phyloP scores from a whole-genome alignment of 2,797 vertebrate species.

The Gobio occitaniae region DNA sequence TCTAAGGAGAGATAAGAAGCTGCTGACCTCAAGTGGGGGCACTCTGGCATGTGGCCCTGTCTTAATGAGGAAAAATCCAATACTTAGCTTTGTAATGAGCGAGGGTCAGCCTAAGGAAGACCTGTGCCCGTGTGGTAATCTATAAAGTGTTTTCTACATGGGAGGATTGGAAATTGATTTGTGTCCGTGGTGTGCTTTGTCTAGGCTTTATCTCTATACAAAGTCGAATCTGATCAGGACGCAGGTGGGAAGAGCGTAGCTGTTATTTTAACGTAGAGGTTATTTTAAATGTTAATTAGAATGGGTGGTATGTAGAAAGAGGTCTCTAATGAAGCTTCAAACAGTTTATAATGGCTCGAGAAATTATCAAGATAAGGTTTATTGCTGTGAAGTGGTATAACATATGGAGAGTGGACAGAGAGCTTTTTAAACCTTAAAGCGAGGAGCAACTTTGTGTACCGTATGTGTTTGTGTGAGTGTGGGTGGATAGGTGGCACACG shows the following conservation, averaged over 20 bases:
- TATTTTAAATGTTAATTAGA: constrained; percentile 53
- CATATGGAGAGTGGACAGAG: not conserved
- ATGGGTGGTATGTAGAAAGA: constrained; percentile 2
- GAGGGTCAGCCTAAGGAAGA: constrained; percentile 50
- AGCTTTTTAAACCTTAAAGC: constrained; percentile 14
- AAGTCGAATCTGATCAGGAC: constrained; percentile 13
- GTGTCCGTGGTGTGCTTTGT: constrained; percentile 2
- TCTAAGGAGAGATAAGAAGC: constrained; percentile 43
- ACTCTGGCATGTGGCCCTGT: constrained; percentile 37
- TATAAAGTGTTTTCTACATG: constrained; percentile 36
- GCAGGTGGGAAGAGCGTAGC: not conserved
- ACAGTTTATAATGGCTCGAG: not conserved
- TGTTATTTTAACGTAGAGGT: constrained; percentile 7
- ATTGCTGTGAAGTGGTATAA: constrained; percentile 28
- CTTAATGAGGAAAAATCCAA: constrained; percentile 56
- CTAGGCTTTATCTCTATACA: constrained; percentile 38
- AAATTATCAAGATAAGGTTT: constrained; percentile 11
- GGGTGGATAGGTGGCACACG: not conserved
- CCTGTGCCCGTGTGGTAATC: constrained; percentile 30
- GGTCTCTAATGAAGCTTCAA: not conserved
- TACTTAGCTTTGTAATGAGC: constrained; percentile 55
- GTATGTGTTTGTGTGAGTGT: constrained; percentile 1
- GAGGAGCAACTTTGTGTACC: not conserved
- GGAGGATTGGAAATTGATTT: constrained; percentile 51
- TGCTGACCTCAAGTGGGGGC: constrained; percentile 53